Percentiles rank a stretch among this genome's conserved stretches.
phyloP scores from a whole-genome alignment of 2,113 vertebrate genomes.

The Natator depressus region DNA sequence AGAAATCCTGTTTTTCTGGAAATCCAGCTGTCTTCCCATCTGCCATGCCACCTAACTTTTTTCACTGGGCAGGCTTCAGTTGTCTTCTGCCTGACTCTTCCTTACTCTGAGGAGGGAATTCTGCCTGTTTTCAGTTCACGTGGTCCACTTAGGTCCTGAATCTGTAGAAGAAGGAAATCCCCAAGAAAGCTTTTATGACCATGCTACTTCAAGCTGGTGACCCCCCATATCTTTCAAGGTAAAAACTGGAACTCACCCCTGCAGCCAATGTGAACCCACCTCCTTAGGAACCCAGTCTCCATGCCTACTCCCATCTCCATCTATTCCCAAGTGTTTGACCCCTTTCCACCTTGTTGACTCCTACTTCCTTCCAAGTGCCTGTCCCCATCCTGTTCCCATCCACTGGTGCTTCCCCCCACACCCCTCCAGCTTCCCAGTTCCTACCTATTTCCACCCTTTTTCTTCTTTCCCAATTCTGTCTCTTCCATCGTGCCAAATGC shows the following conservation, averaged over 20 bases:
- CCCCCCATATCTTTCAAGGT: background rate
- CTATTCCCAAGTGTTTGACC: too few species aligned
- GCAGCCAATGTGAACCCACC: background rate
- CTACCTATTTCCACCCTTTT: too few species aligned
- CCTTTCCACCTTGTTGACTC: background rate
- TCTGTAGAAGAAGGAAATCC: background rate
- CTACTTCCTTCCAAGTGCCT: background rate
- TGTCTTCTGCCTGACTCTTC: background rate
- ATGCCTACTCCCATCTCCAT: background rate
- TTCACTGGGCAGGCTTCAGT: background rate
- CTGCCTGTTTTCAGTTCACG: background rate
- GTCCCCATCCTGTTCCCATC: too few species aligned
- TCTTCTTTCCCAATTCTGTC: too few species aligned
- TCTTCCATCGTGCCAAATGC: too few species aligned
- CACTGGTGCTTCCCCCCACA: too few species aligned
- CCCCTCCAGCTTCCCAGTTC: too few species aligned
- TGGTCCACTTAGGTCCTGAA: background rate
- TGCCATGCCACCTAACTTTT: background rate
- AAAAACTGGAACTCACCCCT: background rate
- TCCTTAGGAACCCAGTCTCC: background rate
- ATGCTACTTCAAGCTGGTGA: background rate
- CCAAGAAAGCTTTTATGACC: background rate
- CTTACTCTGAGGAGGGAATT: background rate
- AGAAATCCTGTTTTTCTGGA: background rate
- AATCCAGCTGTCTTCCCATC: background rate